Percentiles rank a stretch among this genome's conserved stretches.
phyloP scores from a whole-genome alignment of 2,888 invertebrate species.

The Mallateleia sp. region DNA sequence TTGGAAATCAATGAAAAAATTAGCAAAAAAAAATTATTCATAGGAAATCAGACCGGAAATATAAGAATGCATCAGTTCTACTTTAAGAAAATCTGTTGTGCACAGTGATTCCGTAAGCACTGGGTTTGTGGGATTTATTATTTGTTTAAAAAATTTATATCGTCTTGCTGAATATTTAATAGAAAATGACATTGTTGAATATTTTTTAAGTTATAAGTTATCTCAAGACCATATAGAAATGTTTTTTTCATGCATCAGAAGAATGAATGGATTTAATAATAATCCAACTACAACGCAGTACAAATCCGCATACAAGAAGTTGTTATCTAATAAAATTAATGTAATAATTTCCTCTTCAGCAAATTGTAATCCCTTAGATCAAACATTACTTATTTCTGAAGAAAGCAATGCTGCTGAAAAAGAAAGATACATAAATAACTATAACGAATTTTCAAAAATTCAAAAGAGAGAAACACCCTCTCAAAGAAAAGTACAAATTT shows the following conservation, averaged over 20 bases:
- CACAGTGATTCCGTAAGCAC: constrained; percentile 24
- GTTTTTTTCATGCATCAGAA: constrained; percentile 61
- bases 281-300: constrained; percentile 66
- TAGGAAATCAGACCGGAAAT: background rate
- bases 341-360: constrained; percentile 37
- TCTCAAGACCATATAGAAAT: constrained; percentile 71
- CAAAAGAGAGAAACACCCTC: constrained; percentile 1
- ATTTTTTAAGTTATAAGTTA: constrained; percentile 58
- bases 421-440: constrained; percentile 3
- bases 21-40: too few species aligned
- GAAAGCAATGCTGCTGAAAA: constrained; percentile 7
- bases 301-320: constrained; percentile 69
- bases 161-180: constrained; percentile 49
- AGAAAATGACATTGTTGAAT: constrained; percentile 23
- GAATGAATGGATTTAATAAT: constrained; percentile 57
- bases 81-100: constrained; percentile 32
- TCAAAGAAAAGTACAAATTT: background rate
- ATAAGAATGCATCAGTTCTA: background rate
- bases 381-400: constrained; percentile 40
- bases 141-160: constrained; percentile 55
- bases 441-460: constrained; percentile 9
- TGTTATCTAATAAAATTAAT: constrained; percentile 49
- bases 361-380: constrained; percentile 48
- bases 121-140: constrained; percentile 65
- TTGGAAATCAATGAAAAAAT: constrained; percentile 19